Base-by-base conservation (phyloP, 2,888 invertebrate genomes). In the Spialia ferax region DNA sequence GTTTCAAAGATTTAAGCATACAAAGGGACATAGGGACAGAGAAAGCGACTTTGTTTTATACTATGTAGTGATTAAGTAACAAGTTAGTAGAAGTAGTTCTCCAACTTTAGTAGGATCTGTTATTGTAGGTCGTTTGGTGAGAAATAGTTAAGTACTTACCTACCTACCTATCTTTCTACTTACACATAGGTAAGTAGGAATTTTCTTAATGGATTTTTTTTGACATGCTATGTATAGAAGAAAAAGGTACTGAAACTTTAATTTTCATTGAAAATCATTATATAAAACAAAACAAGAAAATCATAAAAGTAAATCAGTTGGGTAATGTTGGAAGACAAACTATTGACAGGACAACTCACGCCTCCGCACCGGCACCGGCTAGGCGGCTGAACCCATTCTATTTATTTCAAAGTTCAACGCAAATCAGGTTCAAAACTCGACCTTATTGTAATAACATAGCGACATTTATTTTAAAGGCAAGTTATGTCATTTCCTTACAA, bases 291-390 rank as follows among this genome's bases (percentile, higher is more conserved):
- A 60, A 29, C 59, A 50, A 42, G 50, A 54, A 42, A 60, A 52
- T 42, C 42, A 66, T 52, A 66, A 6, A 60, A 66, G 60, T 66
- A 66, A 66, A 66, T 66, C 65, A 59, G 38, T 18, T 18, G 15
- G 35, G 59, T 26, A 66, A 60, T 54, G 59, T 66, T 66, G 59
- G 59, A 66, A 66, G 59, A 52, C 59, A 59, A 50, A 61, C 29
- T 65, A 65, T 65, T 59, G 65, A 66, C 52, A 60, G 65, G 59
- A 26, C 65, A 66, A 38, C 65, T 66, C 65, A 66, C 65, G 65
- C 65, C 65, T 60, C 54, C 54, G 52, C 20, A 52, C 52, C 20
- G 18, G n/a, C n/a, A n/a, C n/a, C n/a, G n/a, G n/a, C n/a, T n/a
- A n/a, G n/a, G n/a, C n/a, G n/a, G 13, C 11, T 57, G 18, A 50